Evolutionary conservation across 2,113 vertebrate species (phyloP), one percentile per base, ranked within the genome.

Genomic region (Salvelinus sp.): DNA sequence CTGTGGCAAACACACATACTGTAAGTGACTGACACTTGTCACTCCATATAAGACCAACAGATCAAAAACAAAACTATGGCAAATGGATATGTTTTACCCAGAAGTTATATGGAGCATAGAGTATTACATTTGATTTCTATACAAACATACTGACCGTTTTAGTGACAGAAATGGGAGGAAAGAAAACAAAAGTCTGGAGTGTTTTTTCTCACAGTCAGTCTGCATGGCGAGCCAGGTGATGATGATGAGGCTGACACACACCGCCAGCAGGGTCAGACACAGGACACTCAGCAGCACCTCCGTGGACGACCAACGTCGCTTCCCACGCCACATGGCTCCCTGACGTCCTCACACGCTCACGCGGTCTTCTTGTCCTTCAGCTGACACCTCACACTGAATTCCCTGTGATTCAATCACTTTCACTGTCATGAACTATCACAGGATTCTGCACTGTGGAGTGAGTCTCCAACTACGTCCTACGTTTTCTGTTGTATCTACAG

Each of bases 211-310:
- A 92, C 91, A 82, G 72, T 77, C 63, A 48, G 83, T 16, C 3
- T 65, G 69, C 18, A 89, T 70, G 48, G 78, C 80, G 23, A 90
- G 18, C 83, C 82, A 92, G 2, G 80, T 69, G 0, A 91, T 1
- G 0, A 69, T 57, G 0, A 72, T 72, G 9, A 94, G 83, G 4
- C 58, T 76, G 0, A 85, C 23, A 27, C 90, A 91, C 4, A 83
- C 90, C 6, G 78, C 0, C 28, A 92, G 72, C 23, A 93, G 84
- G 1, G 88, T 66, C 1, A 58, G 7, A 0, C 70, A 66, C n/a
- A 91, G 0, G 0, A 74, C 2, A 20, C 1, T 23, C 67, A 94
- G 87, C 22, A 82, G n/a, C 0, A 84, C 3, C 85, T 93, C 90
- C 65, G 86, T 25, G 16, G 84, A 83, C 0, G 92, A 90, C 33